Evolutionary conservation across 2,113 vertebrate species (phyloP).

Genomic region (Nesoenas mayeri): DNA sequence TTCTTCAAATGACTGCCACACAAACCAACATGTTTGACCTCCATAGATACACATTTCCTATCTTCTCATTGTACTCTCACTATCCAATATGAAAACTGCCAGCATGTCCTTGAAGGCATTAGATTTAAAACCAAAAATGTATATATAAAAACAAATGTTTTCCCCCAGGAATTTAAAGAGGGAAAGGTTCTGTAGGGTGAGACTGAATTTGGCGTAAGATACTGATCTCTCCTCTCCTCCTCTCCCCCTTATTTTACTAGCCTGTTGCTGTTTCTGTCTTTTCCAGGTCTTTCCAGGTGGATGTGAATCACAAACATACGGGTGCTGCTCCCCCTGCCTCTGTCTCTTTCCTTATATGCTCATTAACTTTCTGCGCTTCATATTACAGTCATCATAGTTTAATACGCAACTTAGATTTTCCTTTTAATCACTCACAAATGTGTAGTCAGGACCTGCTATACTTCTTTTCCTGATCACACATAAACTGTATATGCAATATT

Average conservation of each 20-base stretch:
- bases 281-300: neutral
- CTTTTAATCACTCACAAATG: neutral
- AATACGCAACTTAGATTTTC: neutral
- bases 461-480: neutral
- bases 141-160: neutral
- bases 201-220: neutral
- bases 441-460: neutral
- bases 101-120: neutral
- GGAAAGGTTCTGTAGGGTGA: neutral
- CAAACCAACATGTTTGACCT: neutral
- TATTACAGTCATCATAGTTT: neutral
- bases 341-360: neutral
- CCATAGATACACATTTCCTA: neutral
- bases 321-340: neutral
- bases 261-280: neutral
- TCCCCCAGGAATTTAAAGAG: neutral
- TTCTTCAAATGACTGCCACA: neutral
- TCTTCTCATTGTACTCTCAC: neutral
- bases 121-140: neutral
- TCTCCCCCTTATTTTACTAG: neutral
- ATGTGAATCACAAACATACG: neutral
- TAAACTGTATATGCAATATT: neutral
- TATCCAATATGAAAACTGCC: neutral
- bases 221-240: neutral
- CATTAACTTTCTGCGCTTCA: neutral